Base-by-base conservation (phyloP, 2,797 vertebrate species). In the Hipposideros larvatus region DNA sequence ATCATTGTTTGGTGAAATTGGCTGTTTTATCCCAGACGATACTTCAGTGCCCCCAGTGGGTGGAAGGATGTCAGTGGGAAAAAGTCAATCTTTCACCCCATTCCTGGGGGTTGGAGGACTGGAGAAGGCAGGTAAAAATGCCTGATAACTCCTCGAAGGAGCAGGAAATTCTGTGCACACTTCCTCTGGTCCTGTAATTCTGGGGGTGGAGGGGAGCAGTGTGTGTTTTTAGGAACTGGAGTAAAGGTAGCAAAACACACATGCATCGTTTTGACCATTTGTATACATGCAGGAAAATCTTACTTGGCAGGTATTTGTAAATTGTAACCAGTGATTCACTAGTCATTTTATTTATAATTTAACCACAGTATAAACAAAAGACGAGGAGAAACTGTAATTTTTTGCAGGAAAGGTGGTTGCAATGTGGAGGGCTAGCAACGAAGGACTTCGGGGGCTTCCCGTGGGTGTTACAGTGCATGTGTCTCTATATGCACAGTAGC, bases 271-370 rank as follows among this genome's bases (percentile, higher is more conserved):
- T 31, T 46, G 19, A 18, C 13, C 21, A 15, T 87, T 87, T 93
- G 77, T 61, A 0, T 82, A 65, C 11, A 5, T 19, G 22, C 53
- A 63, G 43, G 59, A 48, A 59, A 61, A 14, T 63, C 41, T 75
- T 68, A 34, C 14, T 68, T 21, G 71, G 66, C 66, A 87, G 87
- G 71, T 92, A 37, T 87, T 82, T 87, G 68, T 88, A 61, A 96
- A 92, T 90, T 94, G n/a, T 61, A 82, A 71, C 90, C 80, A 85
- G 80, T 41, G 87, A 92, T 95, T 85, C 80, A 37, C 10, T 75
- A 91, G 51, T 93, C 94, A 26, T 89, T 93, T 91, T 77, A 86
- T 87, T 96, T 89, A 75, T 41, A 21, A 85, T 94, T 95, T 92
- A 61, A 91, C 93, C 71, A 28, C 37, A n/a, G 70, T 63, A 15